Evolutionary conservation across 2,888 invertebrate genomes (phyloP).

Genomic region (Ormyrus pomaceus): DNA sequence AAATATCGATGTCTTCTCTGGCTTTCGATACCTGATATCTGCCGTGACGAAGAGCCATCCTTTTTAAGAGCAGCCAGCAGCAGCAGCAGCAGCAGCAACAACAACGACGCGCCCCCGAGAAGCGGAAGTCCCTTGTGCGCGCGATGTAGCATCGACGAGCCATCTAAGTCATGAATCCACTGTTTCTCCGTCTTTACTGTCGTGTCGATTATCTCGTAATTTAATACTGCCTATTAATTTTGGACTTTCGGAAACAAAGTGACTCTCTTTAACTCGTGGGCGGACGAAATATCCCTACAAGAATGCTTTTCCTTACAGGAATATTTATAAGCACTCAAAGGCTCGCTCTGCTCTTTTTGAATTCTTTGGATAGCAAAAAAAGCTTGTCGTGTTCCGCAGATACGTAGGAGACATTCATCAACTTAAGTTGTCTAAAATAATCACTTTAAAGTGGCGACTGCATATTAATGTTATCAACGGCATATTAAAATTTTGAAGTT

Average conservation of each 20-base stretch:
- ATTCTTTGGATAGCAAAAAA: slow-evolving; percentile 1
- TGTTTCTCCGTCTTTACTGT: slow-evolving; percentile 1
- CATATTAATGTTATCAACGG: too few relatives aligned
- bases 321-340: not conserved
- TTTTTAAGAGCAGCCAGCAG: not conserved
- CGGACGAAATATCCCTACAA: slow-evolving; percentile 30
- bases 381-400: not conserved
- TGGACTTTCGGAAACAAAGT: slow-evolving; percentile 44
- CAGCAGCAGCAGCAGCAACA: too few relatives aligned
- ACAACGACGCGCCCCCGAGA: not conserved
- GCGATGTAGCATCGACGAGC: slow-evolving; percentile 12
- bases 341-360: not conserved
- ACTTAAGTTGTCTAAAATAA: too few relatives aligned
- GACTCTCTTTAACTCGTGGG: slow-evolving; percentile 9
- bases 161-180: not conserved
- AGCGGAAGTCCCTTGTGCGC: slow-evolving; percentile 43
- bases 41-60: slow-evolving; percentile 35
- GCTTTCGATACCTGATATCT: slow-evolving; percentile 53
- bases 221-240: slow-evolving; percentile 58
- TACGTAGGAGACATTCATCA: too few relatives aligned
- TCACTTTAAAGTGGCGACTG: too few relatives aligned
- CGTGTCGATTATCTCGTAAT: slow-evolving; percentile 51
- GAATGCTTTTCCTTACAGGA: slow-evolving; percentile 4
- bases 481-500: too few relatives aligned
- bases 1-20: slow-evolving; percentile 44